Conservation (phyloP, 2,113 vertebrate genomes). For the Hippopotamus amphibius region DNA sequence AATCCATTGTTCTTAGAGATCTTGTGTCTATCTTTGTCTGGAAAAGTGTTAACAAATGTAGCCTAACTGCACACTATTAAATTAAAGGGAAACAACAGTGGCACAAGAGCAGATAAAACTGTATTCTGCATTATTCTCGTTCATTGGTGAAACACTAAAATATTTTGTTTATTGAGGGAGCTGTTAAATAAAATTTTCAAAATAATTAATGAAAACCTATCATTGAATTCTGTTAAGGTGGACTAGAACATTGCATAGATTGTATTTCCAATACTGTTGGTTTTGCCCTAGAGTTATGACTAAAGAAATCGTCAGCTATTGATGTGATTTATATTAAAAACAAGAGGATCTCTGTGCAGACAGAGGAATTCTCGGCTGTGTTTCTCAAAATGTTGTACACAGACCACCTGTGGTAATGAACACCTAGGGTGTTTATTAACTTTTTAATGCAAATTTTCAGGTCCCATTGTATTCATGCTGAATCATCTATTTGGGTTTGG, state of each 20-base stretch:
- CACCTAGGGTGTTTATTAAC: background rate
- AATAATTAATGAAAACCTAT: background rate
- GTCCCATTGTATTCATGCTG: background rate
- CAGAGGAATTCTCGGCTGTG: background rate
- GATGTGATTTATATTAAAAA: background rate
- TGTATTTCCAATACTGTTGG: background rate
- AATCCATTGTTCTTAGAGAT: background rate
- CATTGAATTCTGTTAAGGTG: background rate
- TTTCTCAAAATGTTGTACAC: background rate
- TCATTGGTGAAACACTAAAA: background rate
- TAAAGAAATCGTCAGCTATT: background rate
- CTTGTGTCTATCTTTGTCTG: background rate
- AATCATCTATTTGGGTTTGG: background rate
- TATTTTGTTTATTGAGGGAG: background rate
- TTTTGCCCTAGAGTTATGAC: background rate
- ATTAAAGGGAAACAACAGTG: background rate
- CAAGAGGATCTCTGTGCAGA: background rate
- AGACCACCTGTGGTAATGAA: background rate
- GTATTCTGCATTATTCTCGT: background rate
- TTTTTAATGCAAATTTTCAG: background rate
- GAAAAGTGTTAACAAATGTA: background rate
- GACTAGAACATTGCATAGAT: background rate
- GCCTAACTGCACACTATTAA: rapidly evolving
- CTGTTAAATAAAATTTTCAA: background rate
- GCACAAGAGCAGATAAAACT: background rate